These are phyloP conservation scores for Epinephelus awoara DNA, from an alignment of 2,797 vertebrate species.

Conservation along the genomic window DNA sequence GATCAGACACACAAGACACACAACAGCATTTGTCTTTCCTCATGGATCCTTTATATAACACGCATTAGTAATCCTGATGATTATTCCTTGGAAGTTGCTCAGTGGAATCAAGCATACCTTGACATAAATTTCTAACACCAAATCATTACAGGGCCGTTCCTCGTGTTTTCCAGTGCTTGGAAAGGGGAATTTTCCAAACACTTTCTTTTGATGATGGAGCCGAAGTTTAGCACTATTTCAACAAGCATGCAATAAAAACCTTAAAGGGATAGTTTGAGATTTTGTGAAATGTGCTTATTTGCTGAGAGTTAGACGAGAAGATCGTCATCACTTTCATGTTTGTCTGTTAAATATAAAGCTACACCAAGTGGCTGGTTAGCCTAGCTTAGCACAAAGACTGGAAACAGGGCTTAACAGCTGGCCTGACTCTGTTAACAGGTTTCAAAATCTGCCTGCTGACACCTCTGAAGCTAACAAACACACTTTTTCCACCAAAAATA, in stretches of 20 bases:
- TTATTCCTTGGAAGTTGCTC: constrained; percentile 56
- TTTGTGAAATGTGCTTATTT: constrained; percentile 20
- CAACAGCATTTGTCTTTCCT: constrained; percentile 33
- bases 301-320: background rate
- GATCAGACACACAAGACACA: constrained; percentile 54
- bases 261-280: constrained; percentile 7
- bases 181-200: constrained; percentile 49
- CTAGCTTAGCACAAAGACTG: constrained; percentile 22
- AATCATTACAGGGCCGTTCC: constrained; percentile 42
- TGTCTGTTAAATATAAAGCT: background rate
- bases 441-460: background rate
- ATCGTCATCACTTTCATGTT: background rate
- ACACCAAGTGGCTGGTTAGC: background rate
- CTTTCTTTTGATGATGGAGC: constrained; percentile 39
- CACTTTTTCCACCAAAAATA: no score
- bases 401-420: constrained; percentile 3
- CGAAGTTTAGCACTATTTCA: constrained; percentile 17
- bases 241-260: constrained; percentile 2
- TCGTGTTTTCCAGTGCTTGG: constrained; percentile 27
- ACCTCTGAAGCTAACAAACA: background rate
- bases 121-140: constrained; percentile 34
- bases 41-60: constrained; percentile 54
- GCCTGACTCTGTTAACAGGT: background rate
- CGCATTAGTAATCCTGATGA: constrained; percentile 50
- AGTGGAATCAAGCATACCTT: constrained; percentile 51